phyloP scores from a whole-genome alignment of 2,888 invertebrate species.

The Ypsolopha sequella region DNA sequence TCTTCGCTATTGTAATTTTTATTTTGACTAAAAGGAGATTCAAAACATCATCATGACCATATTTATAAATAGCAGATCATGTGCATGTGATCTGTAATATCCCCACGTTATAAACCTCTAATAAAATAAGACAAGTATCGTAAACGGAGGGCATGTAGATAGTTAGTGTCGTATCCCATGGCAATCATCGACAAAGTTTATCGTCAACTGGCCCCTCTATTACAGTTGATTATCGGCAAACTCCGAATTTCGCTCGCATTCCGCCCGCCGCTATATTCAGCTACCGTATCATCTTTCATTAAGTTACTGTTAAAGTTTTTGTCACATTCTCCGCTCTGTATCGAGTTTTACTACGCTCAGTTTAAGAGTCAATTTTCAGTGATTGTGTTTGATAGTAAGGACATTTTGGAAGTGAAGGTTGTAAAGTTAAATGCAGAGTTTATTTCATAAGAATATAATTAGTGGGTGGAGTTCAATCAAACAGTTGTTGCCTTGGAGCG shows the following conservation, averaged over 20 bases:
- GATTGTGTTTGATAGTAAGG: slow-evolving; percentile 6
- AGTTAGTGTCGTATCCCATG: neutral
- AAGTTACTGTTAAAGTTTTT: slow-evolving; percentile 16
- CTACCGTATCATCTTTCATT: slow-evolving; percentile 33
- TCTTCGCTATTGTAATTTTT: too few relatives aligned
- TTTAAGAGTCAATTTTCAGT: neutral
- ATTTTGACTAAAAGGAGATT: too few relatives aligned
- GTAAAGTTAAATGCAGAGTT: slow-evolving; percentile 54
- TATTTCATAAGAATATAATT: slow-evolving; percentile 68
- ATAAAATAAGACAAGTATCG: neutral
- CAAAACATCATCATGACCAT: too few relatives aligned
- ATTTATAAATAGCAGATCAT: too few relatives aligned
- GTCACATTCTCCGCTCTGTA: neutral
- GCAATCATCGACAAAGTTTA: slow-evolving; percentile 1
- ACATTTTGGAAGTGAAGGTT: slow-evolving; percentile 11
- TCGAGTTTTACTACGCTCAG: neutral
- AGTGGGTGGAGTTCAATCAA: slow-evolving; percentile 67
- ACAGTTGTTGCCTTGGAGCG: slow-evolving; percentile 31
- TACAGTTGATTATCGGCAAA: neutral
- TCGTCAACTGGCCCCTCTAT: slow-evolving; percentile 1
- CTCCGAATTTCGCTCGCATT: slow-evolving; percentile 4
- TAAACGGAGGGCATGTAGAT: neutral
- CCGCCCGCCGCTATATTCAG: slow-evolving; percentile 11
- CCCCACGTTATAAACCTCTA: neutral
- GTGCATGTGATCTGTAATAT: too few relatives aligned